Base-by-base conservation (phyloP, 2,113 vertebrate species). In the Bubo bubo region DNA sequence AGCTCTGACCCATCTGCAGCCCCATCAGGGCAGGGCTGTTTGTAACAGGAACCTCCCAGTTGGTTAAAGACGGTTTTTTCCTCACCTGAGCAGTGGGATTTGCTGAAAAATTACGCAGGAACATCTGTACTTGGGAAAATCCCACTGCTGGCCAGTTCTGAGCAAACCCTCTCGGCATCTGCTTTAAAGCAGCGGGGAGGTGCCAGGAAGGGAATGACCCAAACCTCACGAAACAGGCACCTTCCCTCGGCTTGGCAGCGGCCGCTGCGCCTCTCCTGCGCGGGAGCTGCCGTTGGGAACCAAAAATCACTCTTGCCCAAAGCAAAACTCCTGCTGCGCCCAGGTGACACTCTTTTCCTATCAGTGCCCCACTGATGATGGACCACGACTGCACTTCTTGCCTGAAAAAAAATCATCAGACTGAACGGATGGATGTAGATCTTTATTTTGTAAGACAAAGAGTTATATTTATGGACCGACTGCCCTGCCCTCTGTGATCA, bases 381-480 rank as follows among this genome's bases (percentile, higher is more conserved):
- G 56, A 26, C n/a, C 35, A 1, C 2, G 15, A 72, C 74, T 45
- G 71, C 50, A 3, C 32, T 8, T 39, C 35, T 35, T 12, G 26
- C 76, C 86, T 94, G 32, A 8, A 43, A 59, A 71, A 8, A 12
- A 26, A 17, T 3, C 2, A 49, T 17, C 82, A 18, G 47, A 12
- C 64, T 4, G 41, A 52, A 52, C 2, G 55, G 24, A 17, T 10
- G 59, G 53, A 21, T 3, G 24, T 1, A 55, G 60, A 22, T 4
- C 43, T 93, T 32, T 59, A 55, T 74, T 58, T 24, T 10, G 24
- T 22, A 30, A n/a, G 49, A 32, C 53, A 50, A 50, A 50, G 50
- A 52, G 39, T 14, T 58, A 1, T 23, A 35, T 50, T 74, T 16
- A 5, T 0, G 11, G 47, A 14, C 12, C 0, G 2, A 28, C 0